These are phyloP conservation scores for Okamejei kenojei DNA, from an alignment of 2,797 vertebrate species.

Conservation along the genomic window DNA sequence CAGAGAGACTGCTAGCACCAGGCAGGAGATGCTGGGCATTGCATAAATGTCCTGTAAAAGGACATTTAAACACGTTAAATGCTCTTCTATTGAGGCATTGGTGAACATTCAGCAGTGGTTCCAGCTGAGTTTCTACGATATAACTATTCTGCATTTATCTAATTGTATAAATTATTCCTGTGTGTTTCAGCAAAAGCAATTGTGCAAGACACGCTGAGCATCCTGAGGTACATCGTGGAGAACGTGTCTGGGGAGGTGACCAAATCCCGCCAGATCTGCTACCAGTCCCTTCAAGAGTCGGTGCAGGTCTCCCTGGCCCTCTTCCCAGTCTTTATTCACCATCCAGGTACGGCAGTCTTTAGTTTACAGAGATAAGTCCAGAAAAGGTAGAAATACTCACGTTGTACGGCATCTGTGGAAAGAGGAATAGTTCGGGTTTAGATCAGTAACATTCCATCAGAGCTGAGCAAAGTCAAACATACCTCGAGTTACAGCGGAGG, in stretches of 20 bases:
- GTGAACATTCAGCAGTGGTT: background rate
- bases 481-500: no score
- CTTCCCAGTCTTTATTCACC: constrained; percentile 92
- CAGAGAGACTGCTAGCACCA: background rate
- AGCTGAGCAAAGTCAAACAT: no score
- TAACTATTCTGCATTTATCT: background rate
- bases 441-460: background rate
- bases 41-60: no score
- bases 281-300: constrained; percentile 93
- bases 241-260: constrained; percentile 90
- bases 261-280: constrained; percentile 95
- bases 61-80: background rate
- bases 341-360: constrained; percentile 72
- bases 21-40: no score
- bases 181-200: constrained; percentile 73
- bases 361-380: constrained; percentile 38
- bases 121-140: background rate
- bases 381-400: no score
- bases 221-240: constrained; percentile 84
- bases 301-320: constrained; percentile 91
- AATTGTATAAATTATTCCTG: background rate
- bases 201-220: constrained; percentile 82
- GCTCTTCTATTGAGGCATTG: background rate
- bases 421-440: background rate
- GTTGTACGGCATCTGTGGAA: constrained; percentile 16